Percentiles rank a stretch among this genome's conserved stretches.
phyloP scores from a whole-genome alignment of 2,113 vertebrate genomes.

The Tragulus kanchil region DNA sequence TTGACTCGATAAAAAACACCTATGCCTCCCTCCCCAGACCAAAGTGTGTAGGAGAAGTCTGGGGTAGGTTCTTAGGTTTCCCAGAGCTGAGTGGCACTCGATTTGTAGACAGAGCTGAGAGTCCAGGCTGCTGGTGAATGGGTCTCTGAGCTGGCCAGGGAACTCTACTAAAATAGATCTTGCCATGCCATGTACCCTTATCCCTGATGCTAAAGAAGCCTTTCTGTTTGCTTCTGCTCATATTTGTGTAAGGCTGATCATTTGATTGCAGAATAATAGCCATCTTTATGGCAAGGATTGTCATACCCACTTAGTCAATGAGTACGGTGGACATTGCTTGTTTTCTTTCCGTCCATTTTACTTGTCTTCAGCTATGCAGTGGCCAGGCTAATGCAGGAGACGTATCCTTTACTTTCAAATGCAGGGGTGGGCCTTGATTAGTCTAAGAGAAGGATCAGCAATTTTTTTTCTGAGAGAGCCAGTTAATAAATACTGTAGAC shows the following conservation, averaged over 20 bases:
- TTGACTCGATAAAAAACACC: not conserved
- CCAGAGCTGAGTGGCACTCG: not conserved
- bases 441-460: not conserved
- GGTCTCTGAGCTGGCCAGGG: not conserved
- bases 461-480: not conserved
- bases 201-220: not conserved
- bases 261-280: not conserved
- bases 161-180: not conserved
- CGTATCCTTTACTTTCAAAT: not conserved
- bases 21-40: not conserved
- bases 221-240: not conserved
- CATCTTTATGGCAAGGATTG: not conserved
- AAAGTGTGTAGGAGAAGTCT: not conserved
- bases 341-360: not conserved
- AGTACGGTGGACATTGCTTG: not conserved
- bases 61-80: not conserved
- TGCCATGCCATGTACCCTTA: not conserved
- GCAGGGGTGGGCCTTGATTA: not conserved
- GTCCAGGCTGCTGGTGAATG: not conserved
- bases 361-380: not conserved
- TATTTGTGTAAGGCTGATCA: not conserved
- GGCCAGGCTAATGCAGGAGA: not conserved
- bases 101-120: not conserved
- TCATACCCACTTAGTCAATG: not conserved
- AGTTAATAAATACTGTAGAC: conserved; percentile 13